A percentile compares a stretch with the other conserved stretches of the same genome.
Evolutionary conservation across 2,888 invertebrate genomes (phyloP).

Genomic region (Carpatolechia fugitivella): DNA sequence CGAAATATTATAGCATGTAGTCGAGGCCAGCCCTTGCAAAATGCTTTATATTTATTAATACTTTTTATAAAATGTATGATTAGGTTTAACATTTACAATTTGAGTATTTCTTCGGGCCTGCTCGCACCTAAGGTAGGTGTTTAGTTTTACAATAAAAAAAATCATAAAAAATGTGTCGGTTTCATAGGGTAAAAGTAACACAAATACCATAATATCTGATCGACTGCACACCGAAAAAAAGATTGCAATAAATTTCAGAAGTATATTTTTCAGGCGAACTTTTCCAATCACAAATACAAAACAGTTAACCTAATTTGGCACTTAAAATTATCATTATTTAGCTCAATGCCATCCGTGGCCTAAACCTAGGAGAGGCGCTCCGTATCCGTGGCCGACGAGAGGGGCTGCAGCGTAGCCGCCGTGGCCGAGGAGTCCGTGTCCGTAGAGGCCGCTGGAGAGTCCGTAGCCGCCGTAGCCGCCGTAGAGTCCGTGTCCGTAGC

Average conservation of each 20-base stretch:
- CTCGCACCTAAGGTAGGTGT: too few relatives aligned
- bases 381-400: neutral
- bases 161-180: too few relatives aligned
- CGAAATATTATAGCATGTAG: too few relatives aligned
- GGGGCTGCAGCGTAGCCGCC: neutral
- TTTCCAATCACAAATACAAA: slow-evolving; percentile 3
- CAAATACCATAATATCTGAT: too few relatives aligned
- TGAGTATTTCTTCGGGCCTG: too few relatives aligned
- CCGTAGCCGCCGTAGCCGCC: slow-evolving; percentile 30
- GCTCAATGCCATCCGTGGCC: slow-evolving; percentile 30
- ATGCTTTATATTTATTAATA: too few relatives aligned
- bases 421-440: neutral
- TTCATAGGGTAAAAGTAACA: too few relatives aligned
- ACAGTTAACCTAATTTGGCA: slow-evolving; percentile 8
- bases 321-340: neutral
- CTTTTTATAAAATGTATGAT: too few relatives aligned
- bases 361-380: slow-evolving; percentile 36
- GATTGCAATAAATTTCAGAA: neutral
- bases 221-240: too few relatives aligned
- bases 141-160: too few relatives aligned
- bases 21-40: too few relatives aligned
- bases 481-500: slow-evolving; percentile 23
- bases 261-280: slow-evolving; percentile 1
- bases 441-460: slow-evolving; percentile 13
- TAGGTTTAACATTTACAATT: too few relatives aligned